Base-by-base conservation (phyloP, 2,888 invertebrate genomes). In the Onthophagus sagittarius region DNA sequence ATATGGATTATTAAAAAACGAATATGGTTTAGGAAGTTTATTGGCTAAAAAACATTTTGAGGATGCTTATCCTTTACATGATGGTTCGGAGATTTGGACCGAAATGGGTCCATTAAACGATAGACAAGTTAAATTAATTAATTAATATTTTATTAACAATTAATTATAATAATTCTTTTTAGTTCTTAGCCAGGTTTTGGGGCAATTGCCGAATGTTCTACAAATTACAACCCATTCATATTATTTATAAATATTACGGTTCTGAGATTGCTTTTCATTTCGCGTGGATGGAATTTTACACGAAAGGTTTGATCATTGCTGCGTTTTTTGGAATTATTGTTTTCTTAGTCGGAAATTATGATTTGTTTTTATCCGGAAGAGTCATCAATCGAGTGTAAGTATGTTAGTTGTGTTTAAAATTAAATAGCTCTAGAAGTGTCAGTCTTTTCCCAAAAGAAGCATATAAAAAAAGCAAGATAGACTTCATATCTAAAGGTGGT, bases 211-310 rank as follows among this genome's bases (percentile, higher is more conserved):
- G 82, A 53, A 84, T 85, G 71, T 88, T 87, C 84, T 88, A 87
- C 80, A 90, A 89, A 81, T 84, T 86, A 64, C 91, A 91, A 80
- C 91, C 91, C 0, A 79, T 90, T 9, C 87, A 89, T 80, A 82
- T 89, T 39, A 86, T 91, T 31, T 84, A 88, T 75, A 84, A 86
- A 76, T 89, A 89, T 79, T 88, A 87, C 78, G 89, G 89, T 3
- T 86, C 87, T 62, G 87, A 89, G 82, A 84, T 88, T 53, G 88
- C 86, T 0, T 83, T 89, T 70, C 89, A 88, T 78, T 89, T 89
- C 79, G 87, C 88, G 5, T 89, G 88, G 86, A 81, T 88, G 23
- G 88, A 87, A 13, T 88, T 87, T 80, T 89, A 88, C 78, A 87
- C 87, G 9, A 83, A 83, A 71, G 86, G 87, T 84, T 79, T 89